phyloP scores from a whole-genome alignment of 2,888 invertebrate genomes.

The Drosophila mettleri region DNA sequence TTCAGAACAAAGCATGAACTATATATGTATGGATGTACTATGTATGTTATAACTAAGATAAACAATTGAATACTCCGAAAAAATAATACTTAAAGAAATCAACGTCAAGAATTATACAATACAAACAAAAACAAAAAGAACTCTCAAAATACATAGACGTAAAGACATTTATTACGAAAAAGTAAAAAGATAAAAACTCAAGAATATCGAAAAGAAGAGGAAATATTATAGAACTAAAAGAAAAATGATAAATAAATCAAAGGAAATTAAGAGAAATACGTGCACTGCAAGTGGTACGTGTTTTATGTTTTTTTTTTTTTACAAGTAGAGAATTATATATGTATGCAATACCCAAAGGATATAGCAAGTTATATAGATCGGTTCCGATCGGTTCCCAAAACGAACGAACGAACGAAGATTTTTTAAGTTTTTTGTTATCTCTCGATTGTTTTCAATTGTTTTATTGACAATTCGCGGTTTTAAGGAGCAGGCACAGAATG shows the following conservation, averaged over 20 bases:
- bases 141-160: conserved; percentile 43
- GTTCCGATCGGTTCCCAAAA: conserved; percentile 26
- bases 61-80: conserved; percentile 33
- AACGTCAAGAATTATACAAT: conserved; percentile 36
- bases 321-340: conserved; percentile 67
- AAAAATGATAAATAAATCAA: conserved; percentile 56
- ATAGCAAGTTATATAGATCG: conserved; percentile 58
- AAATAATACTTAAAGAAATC: conserved; percentile 17
- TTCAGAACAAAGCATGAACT: conserved; percentile 35
- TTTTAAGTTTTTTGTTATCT: conserved; percentile 59
- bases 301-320: conserved; percentile 35
- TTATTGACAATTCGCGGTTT: conserved; percentile 72
- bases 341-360: conserved; percentile 63
- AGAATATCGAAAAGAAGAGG: conserved; percentile 37
- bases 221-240: conserved; percentile 62
- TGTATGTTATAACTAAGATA: conserved; percentile 50
- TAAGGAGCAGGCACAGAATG: conserved; percentile 12
- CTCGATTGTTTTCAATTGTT: conserved; percentile 67
- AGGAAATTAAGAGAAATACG: conserved; percentile 33
- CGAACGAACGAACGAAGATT: conserved; percentile 15
- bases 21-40: conserved; percentile 48
- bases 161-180: conserved; percentile 40
- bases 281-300: conserved; percentile 66
- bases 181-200: conserved; percentile 37
- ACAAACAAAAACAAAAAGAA: conserved; percentile 19